These are phyloP conservation scores for Cyanistes caeruleus DNA, from an alignment of 2,113 vertebrate species.

Conservation along the genomic window DNA sequence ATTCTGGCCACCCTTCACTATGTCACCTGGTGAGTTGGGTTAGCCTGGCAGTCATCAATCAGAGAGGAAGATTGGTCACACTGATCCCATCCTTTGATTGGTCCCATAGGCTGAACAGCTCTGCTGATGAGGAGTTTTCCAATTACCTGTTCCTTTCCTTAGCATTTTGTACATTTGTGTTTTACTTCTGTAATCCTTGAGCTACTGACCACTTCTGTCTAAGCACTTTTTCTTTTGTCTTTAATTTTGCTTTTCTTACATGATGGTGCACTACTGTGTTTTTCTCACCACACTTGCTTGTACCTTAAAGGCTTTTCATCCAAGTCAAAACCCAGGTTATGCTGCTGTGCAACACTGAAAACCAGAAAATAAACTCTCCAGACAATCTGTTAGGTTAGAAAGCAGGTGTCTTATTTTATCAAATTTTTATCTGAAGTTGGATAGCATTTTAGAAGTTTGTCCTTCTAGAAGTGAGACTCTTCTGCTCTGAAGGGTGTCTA, in stretches of 20 bases:
- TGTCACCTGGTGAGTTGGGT: neutral
- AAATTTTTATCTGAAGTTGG: neutral
- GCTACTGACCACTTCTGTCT: neutral
- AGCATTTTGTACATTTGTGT: neutral
- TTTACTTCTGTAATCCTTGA: neutral
- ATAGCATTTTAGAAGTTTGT: neutral
- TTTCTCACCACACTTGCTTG: neutral
- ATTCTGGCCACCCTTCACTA: neutral
- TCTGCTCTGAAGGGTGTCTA: neutral
- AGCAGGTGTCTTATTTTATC: neutral
- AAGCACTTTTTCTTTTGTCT: neutral
- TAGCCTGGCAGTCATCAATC: neutral
- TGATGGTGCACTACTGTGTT: neutral
- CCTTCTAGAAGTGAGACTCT: neutral
- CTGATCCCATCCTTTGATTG: neutral
- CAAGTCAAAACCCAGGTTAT: fast-evolving
- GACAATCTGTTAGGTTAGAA: neutral
- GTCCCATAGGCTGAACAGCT: neutral
- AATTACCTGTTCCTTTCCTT: neutral
- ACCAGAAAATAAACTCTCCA: neutral
- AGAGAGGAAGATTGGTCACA: neutral
- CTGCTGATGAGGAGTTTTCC: neutral
- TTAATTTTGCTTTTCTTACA: neutral
- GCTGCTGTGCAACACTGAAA: neutral
- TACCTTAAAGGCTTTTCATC: neutral